Conservation (phyloP, 2,113 vertebrate genomes). For the Microtus oregoni region DNA sequence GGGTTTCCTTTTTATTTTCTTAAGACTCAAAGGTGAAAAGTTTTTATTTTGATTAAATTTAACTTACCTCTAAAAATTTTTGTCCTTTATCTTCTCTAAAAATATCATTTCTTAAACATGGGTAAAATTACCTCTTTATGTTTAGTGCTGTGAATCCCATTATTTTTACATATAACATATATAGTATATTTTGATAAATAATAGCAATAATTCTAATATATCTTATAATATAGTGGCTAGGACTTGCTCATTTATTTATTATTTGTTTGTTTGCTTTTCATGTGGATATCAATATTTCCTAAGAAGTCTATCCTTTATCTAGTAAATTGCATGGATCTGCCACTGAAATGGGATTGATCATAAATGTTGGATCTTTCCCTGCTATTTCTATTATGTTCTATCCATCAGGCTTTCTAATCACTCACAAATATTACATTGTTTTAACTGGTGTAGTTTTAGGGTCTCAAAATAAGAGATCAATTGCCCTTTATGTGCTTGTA, state of each 20-base stretch:
- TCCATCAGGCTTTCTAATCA: background rate
- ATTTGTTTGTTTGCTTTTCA: background rate
- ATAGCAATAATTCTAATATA: background rate
- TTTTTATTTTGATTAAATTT: slow-evolving; percentile 20
- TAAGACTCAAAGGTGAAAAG: slow-evolving; percentile 4
- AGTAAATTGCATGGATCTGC: background rate
- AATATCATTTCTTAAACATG: background rate
- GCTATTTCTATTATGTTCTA: slow-evolving; percentile 1
- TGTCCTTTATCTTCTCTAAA: background rate
- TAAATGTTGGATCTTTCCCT: background rate
- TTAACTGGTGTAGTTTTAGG: slow-evolving; percentile 18
- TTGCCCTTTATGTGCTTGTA: background rate
- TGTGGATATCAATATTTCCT: slow-evolving; percentile 1
- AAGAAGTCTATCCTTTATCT: slow-evolving; percentile 8
- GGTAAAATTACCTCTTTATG: background rate
- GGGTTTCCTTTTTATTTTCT: background rate
- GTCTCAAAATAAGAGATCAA: background rate
- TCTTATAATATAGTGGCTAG: background rate
- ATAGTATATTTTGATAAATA: background rate
- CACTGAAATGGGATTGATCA: background rate
- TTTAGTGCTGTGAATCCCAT: background rate
- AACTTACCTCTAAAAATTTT: background rate
- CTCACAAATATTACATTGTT: background rate
- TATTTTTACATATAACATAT: background rate
- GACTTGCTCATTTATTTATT: background rate